These are phyloP conservation scores for Megaceryle torquata DNA, from an alignment of 2,113 vertebrate genomes.

Conservation along the genomic window DNA sequence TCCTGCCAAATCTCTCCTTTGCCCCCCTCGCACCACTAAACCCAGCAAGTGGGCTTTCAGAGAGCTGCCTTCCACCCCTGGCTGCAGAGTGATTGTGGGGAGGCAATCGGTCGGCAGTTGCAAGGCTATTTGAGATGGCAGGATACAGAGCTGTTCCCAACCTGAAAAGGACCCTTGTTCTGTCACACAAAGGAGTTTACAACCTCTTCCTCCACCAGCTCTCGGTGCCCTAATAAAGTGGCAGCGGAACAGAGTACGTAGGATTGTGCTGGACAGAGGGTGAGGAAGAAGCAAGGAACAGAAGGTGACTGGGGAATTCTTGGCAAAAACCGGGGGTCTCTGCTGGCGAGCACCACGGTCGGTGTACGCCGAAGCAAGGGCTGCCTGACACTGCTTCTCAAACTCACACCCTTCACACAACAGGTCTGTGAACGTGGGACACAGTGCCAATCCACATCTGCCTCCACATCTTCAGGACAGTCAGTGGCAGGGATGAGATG, in stretches of 20 bases:
- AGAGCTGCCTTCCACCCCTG: background rate
- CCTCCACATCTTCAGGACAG: rapidly evolving
- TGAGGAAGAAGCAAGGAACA: background rate
- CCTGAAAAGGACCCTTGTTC: background rate
- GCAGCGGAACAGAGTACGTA: background rate
- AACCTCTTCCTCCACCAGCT: background rate
- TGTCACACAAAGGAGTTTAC: background rate
- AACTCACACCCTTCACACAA: background rate
- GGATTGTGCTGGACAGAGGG: background rate
- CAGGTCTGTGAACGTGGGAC: background rate
- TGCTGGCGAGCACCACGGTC: background rate
- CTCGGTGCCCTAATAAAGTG: background rate
- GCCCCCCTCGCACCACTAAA: background rate
- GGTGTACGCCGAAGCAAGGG: rapidly evolving
- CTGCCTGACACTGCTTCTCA: background rate
- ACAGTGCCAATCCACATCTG: rapidly evolving
- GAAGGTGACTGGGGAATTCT: background rate
- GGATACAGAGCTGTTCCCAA: background rate
- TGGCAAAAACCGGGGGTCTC: background rate
- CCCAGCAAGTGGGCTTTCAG: background rate
- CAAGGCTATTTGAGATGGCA: background rate
- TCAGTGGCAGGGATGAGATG: background rate
- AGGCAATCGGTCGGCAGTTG: constrained; percentile 30
- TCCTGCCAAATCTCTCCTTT: background rate
- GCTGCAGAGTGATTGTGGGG: background rate